Conservation (phyloP, 2,113 vertebrate genomes). For the Australoheros scitulus region DNA sequence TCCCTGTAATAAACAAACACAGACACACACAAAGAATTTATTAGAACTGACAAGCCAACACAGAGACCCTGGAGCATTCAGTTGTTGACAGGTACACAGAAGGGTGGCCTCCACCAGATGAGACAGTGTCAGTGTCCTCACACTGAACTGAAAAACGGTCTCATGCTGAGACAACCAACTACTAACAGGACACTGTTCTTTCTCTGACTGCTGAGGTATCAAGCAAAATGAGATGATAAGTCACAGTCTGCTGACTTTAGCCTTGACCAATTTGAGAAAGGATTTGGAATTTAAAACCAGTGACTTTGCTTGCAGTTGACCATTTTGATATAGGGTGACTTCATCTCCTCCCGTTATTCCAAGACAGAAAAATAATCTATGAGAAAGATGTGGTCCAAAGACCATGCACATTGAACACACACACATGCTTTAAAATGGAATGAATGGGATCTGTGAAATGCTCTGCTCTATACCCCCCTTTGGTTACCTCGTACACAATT, state of each 20-base stretch:
- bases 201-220: not conserved
- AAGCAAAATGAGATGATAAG: not conserved
- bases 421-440: not conserved
- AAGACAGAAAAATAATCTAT: not conserved
- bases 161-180: not conserved
- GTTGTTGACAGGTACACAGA: slow-evolving; percentile 15
- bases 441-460: not conserved
- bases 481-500: too few species aligned
- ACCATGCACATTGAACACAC: not conserved
- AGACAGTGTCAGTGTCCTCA: not conserved
- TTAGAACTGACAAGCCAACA: slow-evolving; percentile 9
- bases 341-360: not conserved
- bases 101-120: not conserved
- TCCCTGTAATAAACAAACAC: slow-evolving; percentile 77
- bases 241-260: not conserved
- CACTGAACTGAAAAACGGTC: not conserved
- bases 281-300: not conserved
- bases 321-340: not conserved
- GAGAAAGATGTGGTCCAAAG: not conserved
- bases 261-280: not conserved
- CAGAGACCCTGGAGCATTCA: slow-evolving; percentile 9
- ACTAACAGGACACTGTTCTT: not conserved
- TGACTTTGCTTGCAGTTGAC: too few species aligned
- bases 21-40: not conserved
- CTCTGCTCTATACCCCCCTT: not conserved